Base-by-base conservation (phyloP, 2,888 invertebrate species). In the Hypolimnas misippus region DNA sequence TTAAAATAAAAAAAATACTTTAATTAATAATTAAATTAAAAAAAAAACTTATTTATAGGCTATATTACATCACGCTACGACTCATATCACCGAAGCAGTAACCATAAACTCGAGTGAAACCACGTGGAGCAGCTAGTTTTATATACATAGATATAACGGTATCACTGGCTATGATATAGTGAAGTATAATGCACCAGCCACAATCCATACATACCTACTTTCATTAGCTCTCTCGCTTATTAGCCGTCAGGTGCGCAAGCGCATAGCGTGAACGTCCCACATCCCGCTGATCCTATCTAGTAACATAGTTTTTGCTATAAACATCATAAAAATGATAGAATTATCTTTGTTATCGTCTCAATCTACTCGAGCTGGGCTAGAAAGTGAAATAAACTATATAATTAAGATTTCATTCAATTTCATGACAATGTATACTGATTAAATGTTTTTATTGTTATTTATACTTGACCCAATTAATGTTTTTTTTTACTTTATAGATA, bases 221-320 rank as follows among this genome's bases (percentile, higher is more conserved):
- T 63, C 62, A 56, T 53, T 54, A 53, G 49, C 53, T 63, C 62
- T 63, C 62, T 54, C 51, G 57, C 19, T 59, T 59, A 44, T 59
- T 46, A 59, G 35, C 44, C 59, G 44, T 53, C 42, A 59, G 33
- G 25, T 53, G 57, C 57, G 56, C 53, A 56, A 31, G 57, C 57
- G 56, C 52, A 58, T 62, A 61, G 44, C 63, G 63, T 55, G 54
- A 54, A 60, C 53, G 59, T 25, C 17, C 61, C 57, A 65, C 62
- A 60, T 60, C 59, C 54, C 46, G 14, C 49, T 14, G 57, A 66
- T 66, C 52, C 57, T 66, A 66, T 66, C 66, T 62, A 21, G 4
- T 49, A 53, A 25, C 56, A 62, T 38, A 61, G 65, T 52, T 58
- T 62, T 57, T 52, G 42, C 54, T 56, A 46, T 46, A 54, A 60